Base-by-base conservation (phyloP, 35 echinoderm and acorn worm species). In the Hemicentrotus pulcherrimus region DNA sequence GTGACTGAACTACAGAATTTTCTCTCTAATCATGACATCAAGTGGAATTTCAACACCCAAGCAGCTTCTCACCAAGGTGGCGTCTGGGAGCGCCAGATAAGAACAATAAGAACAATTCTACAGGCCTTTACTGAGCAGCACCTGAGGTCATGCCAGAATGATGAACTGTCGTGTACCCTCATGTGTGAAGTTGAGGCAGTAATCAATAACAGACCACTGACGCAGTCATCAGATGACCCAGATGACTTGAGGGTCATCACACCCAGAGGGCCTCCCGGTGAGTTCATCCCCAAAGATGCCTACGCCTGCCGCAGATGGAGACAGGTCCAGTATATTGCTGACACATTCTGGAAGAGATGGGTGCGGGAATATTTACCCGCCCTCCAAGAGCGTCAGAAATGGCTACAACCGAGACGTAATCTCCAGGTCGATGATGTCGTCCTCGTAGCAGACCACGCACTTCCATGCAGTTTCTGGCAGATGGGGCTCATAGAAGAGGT, bases 161-260 rank as follows among this genome's bases (percentile, higher is more conserved):
- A 96, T 52, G 94, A 97, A 91, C 47, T 31, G 14, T 91, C 96
- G 59, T 15, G 18, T 14, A 96, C 97, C 18, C 47, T 97, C 28
- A 95, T 97, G 52, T 96, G 95, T 33, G 94, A 93, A 71, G 97
- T 97, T 6, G 95, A 97, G 92, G 46, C 95, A 32, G 85, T 95
- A 0, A 94, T 97, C 11, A 97, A 97, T 15, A 95, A 46, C 46
- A 92, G 97, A 86, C 97, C 97, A 46, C 30, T 97, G 9, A 97
- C 95, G 9, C 46, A 70, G 35, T 78, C 88, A 14, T 97, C 94
- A 46, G 95, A 96, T 94, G 97, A 97, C 87, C 85, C 47, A 13
- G 41, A 94, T 7, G 96, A 96, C 70, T 92, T 31, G n/a, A 91
- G 96, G 31, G 94, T 91, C 30, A 61, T 97, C 19, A 95, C 86